Evolutionary conservation across 2,797 vertebrate genomes (phyloP).

Genomic region (Nannoperca australis): DNA sequence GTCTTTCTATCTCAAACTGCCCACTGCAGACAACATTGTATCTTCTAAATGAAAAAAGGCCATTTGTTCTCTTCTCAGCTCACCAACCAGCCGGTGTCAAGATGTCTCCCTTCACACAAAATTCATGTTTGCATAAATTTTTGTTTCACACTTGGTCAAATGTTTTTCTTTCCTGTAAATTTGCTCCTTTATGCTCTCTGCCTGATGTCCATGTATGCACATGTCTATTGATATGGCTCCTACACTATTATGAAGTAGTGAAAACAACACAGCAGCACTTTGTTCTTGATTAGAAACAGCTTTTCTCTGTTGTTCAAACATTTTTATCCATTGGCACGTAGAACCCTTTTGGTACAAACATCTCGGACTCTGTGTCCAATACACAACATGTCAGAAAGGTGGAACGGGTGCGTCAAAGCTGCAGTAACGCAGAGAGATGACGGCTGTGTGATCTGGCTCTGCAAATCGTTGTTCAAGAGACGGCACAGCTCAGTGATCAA

Average conservation of each 20-base stretch:
- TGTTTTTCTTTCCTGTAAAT: conserved; percentile 23
- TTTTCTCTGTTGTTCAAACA: conserved; percentile 32
- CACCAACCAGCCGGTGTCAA: conserved; percentile 4
- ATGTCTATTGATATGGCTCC: background rate
- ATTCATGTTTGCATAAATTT: conserved; percentile 33
- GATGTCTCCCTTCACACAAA: conserved; percentile 25
- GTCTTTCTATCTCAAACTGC: background rate
- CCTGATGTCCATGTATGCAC: conserved; percentile 10
- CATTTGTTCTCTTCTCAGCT: background rate
- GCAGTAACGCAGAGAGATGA: conserved; percentile 32
- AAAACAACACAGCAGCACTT: background rate
- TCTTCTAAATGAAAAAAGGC: conserved; percentile 5
- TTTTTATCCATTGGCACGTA: conserved; percentile 34
- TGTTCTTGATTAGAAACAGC: conserved; percentile 38
- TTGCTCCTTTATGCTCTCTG: conserved; percentile 20
- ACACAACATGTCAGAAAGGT: conserved; percentile 42
- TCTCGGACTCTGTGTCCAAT: conserved; percentile 10
- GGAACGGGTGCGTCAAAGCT: conserved; percentile 15
- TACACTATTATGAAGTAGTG: background rate
- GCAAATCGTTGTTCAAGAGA: conserved; percentile 65
- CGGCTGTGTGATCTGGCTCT: conserved; percentile 42
- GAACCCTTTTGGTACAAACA: conserved; percentile 16
- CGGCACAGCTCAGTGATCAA: conserved; percentile 63
- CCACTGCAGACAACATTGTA: background rate
- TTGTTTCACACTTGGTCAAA: conserved; percentile 4